Percentiles rank a stretch among this genome's conserved stretches.
phyloP scores from a whole-genome alignment of 1,140 invertebrate species.

The Plutomurus gul region DNA sequence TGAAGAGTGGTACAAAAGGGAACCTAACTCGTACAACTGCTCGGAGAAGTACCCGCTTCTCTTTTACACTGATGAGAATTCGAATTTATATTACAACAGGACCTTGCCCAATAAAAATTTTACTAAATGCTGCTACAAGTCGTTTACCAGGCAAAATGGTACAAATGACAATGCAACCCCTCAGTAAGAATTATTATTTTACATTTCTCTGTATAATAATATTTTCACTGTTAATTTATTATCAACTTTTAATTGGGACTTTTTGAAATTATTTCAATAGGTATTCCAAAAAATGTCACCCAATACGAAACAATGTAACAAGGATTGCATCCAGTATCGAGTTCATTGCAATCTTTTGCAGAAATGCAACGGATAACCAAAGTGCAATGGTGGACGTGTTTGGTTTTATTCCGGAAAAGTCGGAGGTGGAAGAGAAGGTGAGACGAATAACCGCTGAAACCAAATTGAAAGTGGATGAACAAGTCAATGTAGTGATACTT shows the following conservation, averaged over 20 bases:
- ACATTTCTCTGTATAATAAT: too few species aligned
- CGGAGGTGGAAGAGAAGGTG: conserved; percentile 57
- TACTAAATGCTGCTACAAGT: too few species aligned
- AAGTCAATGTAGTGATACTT: conserved; percentile 58
- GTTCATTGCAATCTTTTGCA: conserved; percentile 29
- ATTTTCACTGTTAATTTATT: too few species aligned
- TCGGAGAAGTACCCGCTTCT: not conserved
- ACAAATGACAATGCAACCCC: too few species aligned
- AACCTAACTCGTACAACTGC: not conserved
- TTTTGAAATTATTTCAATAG: too few species aligned
- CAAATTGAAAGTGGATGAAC: not conserved
- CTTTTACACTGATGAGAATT: too few species aligned
- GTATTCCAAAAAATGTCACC: not conserved
- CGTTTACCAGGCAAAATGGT: too few species aligned
- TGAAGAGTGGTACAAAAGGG: not conserved
- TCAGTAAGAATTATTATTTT: too few species aligned
- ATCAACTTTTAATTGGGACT: too few species aligned
- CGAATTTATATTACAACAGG: too few species aligned
- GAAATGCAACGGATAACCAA: not conserved
- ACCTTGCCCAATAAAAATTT: too few species aligned
- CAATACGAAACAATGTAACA: not conserved
- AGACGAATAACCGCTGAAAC: not conserved
- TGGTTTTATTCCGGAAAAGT: conserved; percentile 63
- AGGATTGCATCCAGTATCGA: conserved; percentile 31
- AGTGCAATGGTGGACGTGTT: conserved; percentile 71